These are phyloP conservation scores for Habrosyne pyritoides DNA, from an alignment of 2,888 invertebrate species.

Conservation along the genomic window DNA sequence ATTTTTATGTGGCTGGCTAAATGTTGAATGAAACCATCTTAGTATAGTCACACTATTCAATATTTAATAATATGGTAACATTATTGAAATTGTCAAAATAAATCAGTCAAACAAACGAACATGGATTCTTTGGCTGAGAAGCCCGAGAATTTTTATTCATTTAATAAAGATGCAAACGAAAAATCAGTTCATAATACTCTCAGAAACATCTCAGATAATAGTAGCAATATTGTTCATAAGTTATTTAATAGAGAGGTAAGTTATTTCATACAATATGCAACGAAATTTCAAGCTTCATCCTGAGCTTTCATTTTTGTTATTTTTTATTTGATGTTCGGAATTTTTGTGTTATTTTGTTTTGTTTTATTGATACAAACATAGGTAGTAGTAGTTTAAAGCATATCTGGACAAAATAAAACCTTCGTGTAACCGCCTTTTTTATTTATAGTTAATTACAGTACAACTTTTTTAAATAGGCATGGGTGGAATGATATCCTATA, in stretches of 20 bases:
- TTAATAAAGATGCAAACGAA: constrained; percentile 53
- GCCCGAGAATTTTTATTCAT: constrained; percentile 58
- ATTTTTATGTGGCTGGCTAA: too few relatives aligned
- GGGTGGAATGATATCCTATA: too few relatives aligned
- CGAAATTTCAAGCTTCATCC: constrained; percentile 35
- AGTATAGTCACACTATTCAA: too few relatives aligned
- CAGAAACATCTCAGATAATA: constrained; percentile 50
- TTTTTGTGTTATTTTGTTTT: constrained; percentile 14
- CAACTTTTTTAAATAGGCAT: too few relatives aligned
- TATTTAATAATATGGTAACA: constrained; percentile 49
- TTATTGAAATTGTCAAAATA: constrained; percentile 55
- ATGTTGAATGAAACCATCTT: too few relatives aligned
- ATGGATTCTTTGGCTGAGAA: constrained; percentile 74
- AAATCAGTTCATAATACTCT: constrained; percentile 52
- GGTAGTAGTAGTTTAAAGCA: too few relatives aligned
- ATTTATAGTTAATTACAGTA: too few relatives aligned
- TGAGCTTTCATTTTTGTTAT: constrained; percentile 40
- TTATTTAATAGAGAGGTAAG: constrained; percentile 85
- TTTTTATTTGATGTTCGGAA: constrained; percentile 19
- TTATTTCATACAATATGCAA: constrained; percentile 31
- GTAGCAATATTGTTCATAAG: constrained; percentile 76
- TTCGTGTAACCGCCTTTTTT: too few relatives aligned
- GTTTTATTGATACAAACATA: constrained; percentile 3
- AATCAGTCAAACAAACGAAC: constrained; percentile 78
- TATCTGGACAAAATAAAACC: too few relatives aligned